These are phyloP conservation scores for Thunnus thynnus DNA, from an alignment of 2,113 vertebrate species.

Conservation along the genomic window DNA sequence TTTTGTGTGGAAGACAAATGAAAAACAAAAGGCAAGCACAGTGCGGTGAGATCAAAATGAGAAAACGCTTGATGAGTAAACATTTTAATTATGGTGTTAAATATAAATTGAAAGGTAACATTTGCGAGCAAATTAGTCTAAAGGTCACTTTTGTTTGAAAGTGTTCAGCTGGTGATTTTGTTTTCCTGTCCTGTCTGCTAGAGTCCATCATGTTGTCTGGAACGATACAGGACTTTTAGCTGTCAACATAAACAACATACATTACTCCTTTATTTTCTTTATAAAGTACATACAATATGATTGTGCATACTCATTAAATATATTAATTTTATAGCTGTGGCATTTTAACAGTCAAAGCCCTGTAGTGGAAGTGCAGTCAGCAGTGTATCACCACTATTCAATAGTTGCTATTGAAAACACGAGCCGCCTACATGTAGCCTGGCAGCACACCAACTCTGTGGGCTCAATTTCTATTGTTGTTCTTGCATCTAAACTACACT, in stretches of 20 bases:
- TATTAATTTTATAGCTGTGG: background rate
- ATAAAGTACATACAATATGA: background rate
- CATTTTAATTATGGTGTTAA: constrained; percentile 76
- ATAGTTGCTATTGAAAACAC: background rate
- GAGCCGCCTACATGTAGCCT: too few species aligned
- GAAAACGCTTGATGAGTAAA: constrained; percentile 69
- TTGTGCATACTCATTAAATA: background rate
- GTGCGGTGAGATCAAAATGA: constrained; percentile 50
- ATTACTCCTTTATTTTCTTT: background rate
- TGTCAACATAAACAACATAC: background rate
- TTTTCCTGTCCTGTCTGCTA: background rate
- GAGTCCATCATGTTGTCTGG: background rate
- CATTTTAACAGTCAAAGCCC: background rate
- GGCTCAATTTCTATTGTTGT: background rate
- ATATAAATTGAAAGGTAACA: constrained; percentile 75
- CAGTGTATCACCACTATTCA: background rate
- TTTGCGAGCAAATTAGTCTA: constrained; percentile 66
- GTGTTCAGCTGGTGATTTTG: constrained; percentile 41
- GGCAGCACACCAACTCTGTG: background rate
- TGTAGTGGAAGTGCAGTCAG: constrained; percentile 2
- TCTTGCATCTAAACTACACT: background rate
- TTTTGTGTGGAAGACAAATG: constrained; percentile 76
- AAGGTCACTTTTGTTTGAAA: constrained; percentile 75
- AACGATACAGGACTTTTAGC: background rate
- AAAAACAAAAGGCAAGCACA: constrained; percentile 60